Evolutionary conservation across 2,888 invertebrate species (phyloP), one percentile per base, ranked within the genome.

Genomic region (Athalia circularis): DNA sequence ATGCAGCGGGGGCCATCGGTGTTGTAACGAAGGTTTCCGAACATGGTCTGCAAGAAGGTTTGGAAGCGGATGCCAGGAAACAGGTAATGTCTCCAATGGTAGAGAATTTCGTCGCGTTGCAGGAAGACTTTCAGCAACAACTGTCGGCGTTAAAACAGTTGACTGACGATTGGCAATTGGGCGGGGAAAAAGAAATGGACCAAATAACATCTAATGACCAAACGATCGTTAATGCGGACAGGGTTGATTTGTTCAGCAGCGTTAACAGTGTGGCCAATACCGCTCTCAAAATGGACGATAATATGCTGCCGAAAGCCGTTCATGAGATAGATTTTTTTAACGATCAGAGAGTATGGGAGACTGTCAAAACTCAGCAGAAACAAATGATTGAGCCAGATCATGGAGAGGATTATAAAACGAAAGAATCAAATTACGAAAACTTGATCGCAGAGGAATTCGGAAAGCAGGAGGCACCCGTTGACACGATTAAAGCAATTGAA

Each of bases 51-150:
- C 29, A 83, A 79, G 87, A 86, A 81, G 83, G 81, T 79, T 83
- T 57, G 54, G 72, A 88, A 83, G 80, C 82, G 78, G 90, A 90
- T 83, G 86, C 86, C 79, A 85, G 82, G 85, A 89, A 88, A 87
- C 90, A 90, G 90, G 90, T 90, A 90, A 90, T 86, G 83, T 87
- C 86, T 85, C 84, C 87, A 80, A 84, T 84, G 80, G 83, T 86
- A 85, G 86, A 86, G 81, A 84, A 86, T 88, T 88, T 88, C 83
- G 83, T 83, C 82, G 86, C 85, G 83, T 88, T 89, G 87, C 88
- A 89, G 85, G 86, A 87, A 82, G 87, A 88, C 84, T 87, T 87
- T 87, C 86, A 86, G 81, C 87, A 86, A 80, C 87, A 87, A 81
- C 81, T 87, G 84, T 83, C 84, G 76, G 85, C 86, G 78, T 83